Evolutionary conservation across 2,888 invertebrate genomes (phyloP), one percentile per base, ranked within the genome.

Genomic region (Drosophila sordidula): DNA sequence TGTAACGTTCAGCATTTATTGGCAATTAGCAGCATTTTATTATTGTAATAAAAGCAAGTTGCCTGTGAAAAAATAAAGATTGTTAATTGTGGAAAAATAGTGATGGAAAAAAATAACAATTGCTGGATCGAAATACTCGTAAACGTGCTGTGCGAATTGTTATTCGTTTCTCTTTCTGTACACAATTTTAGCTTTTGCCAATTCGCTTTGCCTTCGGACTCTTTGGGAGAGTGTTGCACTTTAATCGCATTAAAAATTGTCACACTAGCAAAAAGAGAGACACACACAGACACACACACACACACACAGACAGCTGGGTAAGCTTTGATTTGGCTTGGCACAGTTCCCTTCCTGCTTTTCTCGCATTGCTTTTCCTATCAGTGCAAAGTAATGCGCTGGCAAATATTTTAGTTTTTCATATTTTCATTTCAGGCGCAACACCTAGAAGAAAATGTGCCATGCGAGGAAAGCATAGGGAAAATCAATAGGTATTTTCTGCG

Each of bases 211-310:
- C 47, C 34, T 34, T 41, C 51, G 47, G 36, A 52, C 44, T 56
- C 52, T 70, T 59, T 51, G 62, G 41, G 45, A 78, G 81, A 76
- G 73, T 84, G 81, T 72, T 83, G 83, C 75, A 83, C 90, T 88
- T 78, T 89, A 89, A 90, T 90, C 90, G 89, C 89, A 89, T 89
- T 89, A 90, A 71, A 77, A 72, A 76, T 70, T 78, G 87, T 69
- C 70, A 70, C 74, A 75, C 75, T 75, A 67, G 54, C 77, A 85
- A 66, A 61, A 16, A 57, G 12, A 36, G 16, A 50, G n/a, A 34
- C 22, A 52, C 54, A 66, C 61, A 50, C 54, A 63, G n/a, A n/a
- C 49, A 38, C 42, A 52, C 54, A 34, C 41, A 49, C 8, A 47
- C 32, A 32, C 22, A 54, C n/a, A 44, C 32, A 51, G 6, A 18